These are phyloP conservation scores for Bombus impatiens DNA, from an alignment of 1,140 invertebrate species.

Conservation along the genomic window DNA sequence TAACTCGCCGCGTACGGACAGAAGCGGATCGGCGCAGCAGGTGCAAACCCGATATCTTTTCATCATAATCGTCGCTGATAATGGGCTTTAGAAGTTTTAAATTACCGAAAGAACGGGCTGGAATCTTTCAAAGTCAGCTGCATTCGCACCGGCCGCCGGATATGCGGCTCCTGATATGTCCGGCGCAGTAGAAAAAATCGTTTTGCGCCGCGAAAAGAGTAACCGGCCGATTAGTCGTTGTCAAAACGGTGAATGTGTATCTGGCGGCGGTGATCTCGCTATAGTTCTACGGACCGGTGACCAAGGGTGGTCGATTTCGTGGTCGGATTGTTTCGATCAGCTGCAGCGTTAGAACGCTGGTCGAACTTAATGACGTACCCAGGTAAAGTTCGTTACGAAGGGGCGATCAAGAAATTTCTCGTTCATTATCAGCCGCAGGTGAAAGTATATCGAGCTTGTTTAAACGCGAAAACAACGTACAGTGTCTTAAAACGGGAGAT, in stretches of 20 bases:
- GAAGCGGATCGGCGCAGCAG: conserved; percentile 52
- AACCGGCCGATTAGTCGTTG: conserved; percentile 62
- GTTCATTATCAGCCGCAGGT: too few relatives aligned
- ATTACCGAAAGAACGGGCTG: conserved; percentile 64
- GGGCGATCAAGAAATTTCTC: not conserved
- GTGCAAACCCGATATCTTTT: conserved; percentile 61
- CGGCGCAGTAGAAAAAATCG: conserved; percentile 40
- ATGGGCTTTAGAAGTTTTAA: conserved; percentile 67
- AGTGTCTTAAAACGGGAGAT: not conserved
- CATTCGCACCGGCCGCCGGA: conserved; percentile 38
- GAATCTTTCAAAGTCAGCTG: conserved; percentile 66
- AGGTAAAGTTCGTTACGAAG: not conserved
- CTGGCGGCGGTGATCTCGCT: conserved; percentile 32
- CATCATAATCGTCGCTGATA: conserved; percentile 66
- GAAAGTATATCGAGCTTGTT: not conserved
- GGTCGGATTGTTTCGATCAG: conserved; percentile 25
- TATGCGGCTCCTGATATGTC: conserved; percentile 32
- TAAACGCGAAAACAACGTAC: not conserved
- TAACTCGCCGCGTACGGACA: conserved; percentile 39
- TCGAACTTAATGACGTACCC: too few relatives aligned
- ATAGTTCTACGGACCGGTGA: too few relatives aligned
- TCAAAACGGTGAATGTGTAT: conserved; percentile 61
- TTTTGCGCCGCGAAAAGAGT: conserved; percentile 45
- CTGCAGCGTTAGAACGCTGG: not conserved
- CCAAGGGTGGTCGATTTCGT: conserved; percentile 38